Percentiles rank a stretch among this genome's conserved stretches.
These are phyloP conservation scores for Phoeniculus purpureus DNA, from an alignment of 2,797 vertebrate species.

Conservation along the genomic window DNA sequence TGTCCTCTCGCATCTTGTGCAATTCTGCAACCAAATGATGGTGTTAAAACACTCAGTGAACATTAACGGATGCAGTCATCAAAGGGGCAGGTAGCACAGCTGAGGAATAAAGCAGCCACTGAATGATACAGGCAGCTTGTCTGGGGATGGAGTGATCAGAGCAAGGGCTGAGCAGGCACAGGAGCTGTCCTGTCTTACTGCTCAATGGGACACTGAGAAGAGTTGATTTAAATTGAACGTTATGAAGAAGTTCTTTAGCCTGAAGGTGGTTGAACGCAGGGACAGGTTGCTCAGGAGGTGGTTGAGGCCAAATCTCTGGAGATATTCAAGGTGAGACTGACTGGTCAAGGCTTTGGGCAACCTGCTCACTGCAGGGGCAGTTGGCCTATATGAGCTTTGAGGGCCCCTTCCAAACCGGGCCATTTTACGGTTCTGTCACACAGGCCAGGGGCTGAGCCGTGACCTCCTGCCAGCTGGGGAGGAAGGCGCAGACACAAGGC, in stretches of 20 bases:
- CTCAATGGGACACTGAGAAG: not conserved
- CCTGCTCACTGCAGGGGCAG: no score
- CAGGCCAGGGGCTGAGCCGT: not conserved
- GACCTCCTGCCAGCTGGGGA: not conserved
- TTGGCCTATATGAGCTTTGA: no score
- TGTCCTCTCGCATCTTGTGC: not conserved
- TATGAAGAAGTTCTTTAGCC: no score
- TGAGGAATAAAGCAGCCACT: not conserved
- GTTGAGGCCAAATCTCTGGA: no score
- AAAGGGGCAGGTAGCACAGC: not conserved
- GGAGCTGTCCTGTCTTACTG: no score
- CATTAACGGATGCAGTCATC: not conserved
- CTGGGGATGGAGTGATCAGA: accelerated
- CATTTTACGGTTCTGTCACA: no score
- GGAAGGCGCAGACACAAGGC: not conserved
- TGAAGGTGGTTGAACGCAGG: no score
- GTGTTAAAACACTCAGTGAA: not conserved
- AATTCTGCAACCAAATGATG: not conserved
- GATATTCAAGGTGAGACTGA: no score
- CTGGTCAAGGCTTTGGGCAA: no score
- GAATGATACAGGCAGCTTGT: not conserved
- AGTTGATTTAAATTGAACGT: no score
- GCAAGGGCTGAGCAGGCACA: not conserved
- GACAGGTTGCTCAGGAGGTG: no score
- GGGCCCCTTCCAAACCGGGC: no score